A percentile compares a stretch with the other conserved stretches of the same genome.
Conservation (phyloP, 2,797 vertebrate genomes). For the Poecilia gillii region DNA sequence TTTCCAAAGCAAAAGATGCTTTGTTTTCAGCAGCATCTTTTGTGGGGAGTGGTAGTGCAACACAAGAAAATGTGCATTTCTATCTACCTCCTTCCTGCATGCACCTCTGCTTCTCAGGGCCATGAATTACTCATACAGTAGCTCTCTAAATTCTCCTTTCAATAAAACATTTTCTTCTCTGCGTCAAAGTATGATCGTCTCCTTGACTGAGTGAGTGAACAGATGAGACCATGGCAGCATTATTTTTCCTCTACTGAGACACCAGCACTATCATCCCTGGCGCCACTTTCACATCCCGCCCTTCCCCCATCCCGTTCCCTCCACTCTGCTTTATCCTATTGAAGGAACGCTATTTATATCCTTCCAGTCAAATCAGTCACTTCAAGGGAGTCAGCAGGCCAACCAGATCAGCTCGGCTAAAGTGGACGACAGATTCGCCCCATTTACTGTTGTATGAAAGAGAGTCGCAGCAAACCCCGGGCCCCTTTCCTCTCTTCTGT, state of each 20-base stretch:
- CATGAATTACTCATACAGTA: conserved; percentile 77
- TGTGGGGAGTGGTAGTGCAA: conserved; percentile 23
- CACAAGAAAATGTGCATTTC: conserved; percentile 29
- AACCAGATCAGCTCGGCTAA: conserved; percentile 56
- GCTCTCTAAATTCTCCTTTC: conserved; percentile 56
- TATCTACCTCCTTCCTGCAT: conserved; percentile 42
- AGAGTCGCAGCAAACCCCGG: conserved; percentile 50
- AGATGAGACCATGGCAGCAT: conserved; percentile 63
- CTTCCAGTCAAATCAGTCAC: conserved; percentile 71
- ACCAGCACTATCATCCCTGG: conserved; percentile 76
- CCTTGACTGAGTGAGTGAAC: conserved; percentile 57
- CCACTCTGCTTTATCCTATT: conserved; percentile 79
- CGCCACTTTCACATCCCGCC: conserved; percentile 64
- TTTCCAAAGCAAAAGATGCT: neutral
- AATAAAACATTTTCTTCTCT: conserved; percentile 63
- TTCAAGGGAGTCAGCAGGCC: conserved; percentile 65
- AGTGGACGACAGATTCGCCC: conserved; percentile 63
- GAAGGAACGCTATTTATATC: conserved; percentile 84
- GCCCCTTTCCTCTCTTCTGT: conserved; percentile 36
- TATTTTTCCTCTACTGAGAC: conserved; percentile 60
- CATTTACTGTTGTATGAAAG: conserved; percentile 60
- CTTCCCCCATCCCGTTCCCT: conserved; percentile 39
- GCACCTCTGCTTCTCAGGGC: conserved; percentile 56
- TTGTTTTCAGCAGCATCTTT: conserved; percentile 15
- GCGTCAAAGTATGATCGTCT: conserved; percentile 56